Conservation (phyloP, 2,113 vertebrate species). For the Eira barbara region DNA sequence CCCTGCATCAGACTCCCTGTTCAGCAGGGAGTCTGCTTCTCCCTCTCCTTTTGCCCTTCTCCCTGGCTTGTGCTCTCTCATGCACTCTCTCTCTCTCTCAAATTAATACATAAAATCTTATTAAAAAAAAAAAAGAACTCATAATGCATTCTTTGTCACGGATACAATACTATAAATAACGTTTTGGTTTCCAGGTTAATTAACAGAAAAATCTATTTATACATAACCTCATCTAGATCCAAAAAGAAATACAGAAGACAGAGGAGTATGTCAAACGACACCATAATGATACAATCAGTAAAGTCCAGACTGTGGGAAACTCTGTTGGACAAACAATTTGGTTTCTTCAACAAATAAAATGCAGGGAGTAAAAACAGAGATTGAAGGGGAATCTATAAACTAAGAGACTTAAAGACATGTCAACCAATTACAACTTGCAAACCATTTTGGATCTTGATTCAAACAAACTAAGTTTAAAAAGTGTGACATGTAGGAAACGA, state of each 20-base stretch:
- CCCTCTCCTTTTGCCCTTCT: neutral
- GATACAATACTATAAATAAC: neutral
- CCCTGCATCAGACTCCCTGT: neutral
- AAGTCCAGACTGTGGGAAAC: neutral
- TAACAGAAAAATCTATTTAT: neutral
- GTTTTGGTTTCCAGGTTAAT: slow-evolving; percentile 14
- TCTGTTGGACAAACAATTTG: neutral
- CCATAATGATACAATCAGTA: neutral
- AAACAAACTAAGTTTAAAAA: neutral
- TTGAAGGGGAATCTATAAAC: neutral
- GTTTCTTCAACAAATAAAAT: neutral
- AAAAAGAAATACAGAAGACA: neutral
- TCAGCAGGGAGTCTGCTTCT: neutral
- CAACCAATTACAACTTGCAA: neutral
- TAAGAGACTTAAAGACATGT: neutral
- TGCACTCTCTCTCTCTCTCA: neutral
- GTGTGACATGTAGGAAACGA: neutral
- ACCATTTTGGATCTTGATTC: neutral
- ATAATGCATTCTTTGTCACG: neutral
- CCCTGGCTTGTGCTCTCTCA: neutral
- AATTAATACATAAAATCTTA: neutral
- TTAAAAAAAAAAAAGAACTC: neutral
- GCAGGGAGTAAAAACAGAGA: neutral
- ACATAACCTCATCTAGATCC: neutral
- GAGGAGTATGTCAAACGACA: neutral